phyloP scores from a whole-genome alignment of 2,797 vertebrate species.

The Varecia variegata region DNA sequence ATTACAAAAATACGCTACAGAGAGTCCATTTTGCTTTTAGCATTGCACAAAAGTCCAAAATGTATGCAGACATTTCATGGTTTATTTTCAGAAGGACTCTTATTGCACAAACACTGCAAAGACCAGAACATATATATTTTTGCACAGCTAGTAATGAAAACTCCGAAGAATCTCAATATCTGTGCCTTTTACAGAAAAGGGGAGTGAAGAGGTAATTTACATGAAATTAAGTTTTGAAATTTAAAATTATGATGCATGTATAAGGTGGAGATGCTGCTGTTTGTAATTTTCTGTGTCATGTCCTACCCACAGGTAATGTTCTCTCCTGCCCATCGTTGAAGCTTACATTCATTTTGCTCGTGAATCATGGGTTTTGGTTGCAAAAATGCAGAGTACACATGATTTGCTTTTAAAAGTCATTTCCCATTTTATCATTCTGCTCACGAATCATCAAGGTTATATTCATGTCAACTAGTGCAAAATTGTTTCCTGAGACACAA shows the following conservation, averaged over 20 bases:
- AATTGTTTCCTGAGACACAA: not conserved
- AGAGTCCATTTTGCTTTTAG: not conserved
- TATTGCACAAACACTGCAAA: not conserved
- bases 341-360: not conserved
- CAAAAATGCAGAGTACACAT: not conserved
- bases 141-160: not conserved
- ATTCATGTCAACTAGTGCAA: not conserved
- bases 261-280: not conserved
- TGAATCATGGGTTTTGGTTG: not conserved
- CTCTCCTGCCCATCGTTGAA: not conserved
- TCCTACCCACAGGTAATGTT: not conserved
- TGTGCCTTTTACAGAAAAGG: not conserved
- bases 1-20: not conserved
- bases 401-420: not conserved
- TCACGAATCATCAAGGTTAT: not conserved
- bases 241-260: not conserved
- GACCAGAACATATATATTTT: not conserved
- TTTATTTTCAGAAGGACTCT: not conserved
- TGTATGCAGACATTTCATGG: not conserved
- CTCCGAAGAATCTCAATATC: not conserved
- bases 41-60: not conserved
- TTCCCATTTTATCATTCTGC: not conserved
- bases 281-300: conserved; percentile 18
- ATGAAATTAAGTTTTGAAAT: conserved; percentile 2
- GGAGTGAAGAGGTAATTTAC: not conserved